Evolutionary conservation across 2,797 vertebrate genomes (phyloP).

Genomic region (Sciaenops ocellatus): DNA sequence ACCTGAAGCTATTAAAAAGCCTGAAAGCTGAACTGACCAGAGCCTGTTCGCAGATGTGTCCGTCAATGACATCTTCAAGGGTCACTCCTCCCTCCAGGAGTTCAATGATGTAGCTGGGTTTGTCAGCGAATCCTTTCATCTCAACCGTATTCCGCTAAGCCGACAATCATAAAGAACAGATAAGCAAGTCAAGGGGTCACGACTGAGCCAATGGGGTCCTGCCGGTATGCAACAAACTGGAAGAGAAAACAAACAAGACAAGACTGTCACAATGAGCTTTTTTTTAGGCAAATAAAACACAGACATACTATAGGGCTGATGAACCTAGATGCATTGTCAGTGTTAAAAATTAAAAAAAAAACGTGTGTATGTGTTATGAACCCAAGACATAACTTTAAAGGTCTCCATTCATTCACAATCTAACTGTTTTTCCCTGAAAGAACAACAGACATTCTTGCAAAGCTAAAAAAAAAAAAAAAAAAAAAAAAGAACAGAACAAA

Average conservation of each 20-base stretch:
- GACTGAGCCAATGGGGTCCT: conserved; percentile 97
- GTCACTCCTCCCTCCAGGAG: conserved; percentile 95
- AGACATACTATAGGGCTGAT: background rate
- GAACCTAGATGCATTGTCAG: background rate
- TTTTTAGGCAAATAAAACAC: background rate
- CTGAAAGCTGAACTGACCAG: conserved; percentile 85
- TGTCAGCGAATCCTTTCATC: conserved; percentile 99
- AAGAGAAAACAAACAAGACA: conserved; percentile 8
- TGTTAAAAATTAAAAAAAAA: background rate
- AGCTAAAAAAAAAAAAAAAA: background rate
- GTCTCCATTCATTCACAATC: background rate
- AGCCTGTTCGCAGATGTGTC: conserved; percentile 95
- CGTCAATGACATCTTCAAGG: conserved; percentile 94
- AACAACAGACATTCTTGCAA: background rate
- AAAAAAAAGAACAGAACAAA: background rate
- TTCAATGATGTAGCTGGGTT: conserved; percentile 95
- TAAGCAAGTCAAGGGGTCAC: conserved; percentile 89
- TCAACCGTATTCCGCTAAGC: conserved; percentile 99
- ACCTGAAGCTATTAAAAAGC: background rate
- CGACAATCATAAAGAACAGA: conserved; percentile 99
- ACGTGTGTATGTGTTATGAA: background rate
- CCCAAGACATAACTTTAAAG: background rate
- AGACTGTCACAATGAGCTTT: background rate
- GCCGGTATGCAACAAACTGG: conserved; percentile 99
- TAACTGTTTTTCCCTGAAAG: too few relatives aligned